These are phyloP conservation scores for Pseudorhombus dupliciocellatus DNA, from an alignment of 2,113 vertebrate genomes.

Conservation along the genomic window DNA sequence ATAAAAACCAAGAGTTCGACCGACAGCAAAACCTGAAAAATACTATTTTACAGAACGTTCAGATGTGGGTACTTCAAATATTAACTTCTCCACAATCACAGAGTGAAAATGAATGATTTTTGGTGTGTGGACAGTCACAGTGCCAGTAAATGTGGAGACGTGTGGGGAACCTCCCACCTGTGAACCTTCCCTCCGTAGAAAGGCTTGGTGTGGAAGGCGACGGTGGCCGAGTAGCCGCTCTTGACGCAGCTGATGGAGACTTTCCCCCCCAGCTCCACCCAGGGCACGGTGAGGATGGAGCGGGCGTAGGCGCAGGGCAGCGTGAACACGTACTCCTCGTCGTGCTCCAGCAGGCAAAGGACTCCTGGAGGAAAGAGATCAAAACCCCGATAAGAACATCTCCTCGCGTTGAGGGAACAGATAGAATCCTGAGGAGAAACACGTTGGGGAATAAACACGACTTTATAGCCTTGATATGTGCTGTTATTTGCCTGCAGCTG, in stretches of 20 bases:
- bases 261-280: conserved; percentile 97
- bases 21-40: too few species aligned
- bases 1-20: too few species aligned
- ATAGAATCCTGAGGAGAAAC: neutral
- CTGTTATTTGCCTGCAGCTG: neutral
- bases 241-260: conserved; percentile 91
- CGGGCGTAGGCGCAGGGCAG: conserved; percentile 95
- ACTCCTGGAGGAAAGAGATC: conserved; percentile 72
- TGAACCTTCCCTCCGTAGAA: conserved; percentile 97
- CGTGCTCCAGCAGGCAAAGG: conserved; percentile 88
- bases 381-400: neutral
- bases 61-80: too few species aligned
- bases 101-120: too few species aligned
- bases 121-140: too few species aligned
- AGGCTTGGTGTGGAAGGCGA: conserved; percentile 96
- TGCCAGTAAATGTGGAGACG: neutral
- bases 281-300: conserved; percentile 95
- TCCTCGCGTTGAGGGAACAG: too few species aligned
- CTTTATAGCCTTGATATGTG: neutral
- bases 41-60: too few species aligned
- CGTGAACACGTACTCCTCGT: conserved; percentile 94
- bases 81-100: too few species aligned
- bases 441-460: neutral
- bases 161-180: conserved; percentile 74
- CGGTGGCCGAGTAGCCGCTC: conserved; percentile 90